A percentile compares a stretch with the other conserved stretches of the same genome.
Conservation (phyloP, 2,888 invertebrate species). For the Drosophila prostipennis region DNA sequence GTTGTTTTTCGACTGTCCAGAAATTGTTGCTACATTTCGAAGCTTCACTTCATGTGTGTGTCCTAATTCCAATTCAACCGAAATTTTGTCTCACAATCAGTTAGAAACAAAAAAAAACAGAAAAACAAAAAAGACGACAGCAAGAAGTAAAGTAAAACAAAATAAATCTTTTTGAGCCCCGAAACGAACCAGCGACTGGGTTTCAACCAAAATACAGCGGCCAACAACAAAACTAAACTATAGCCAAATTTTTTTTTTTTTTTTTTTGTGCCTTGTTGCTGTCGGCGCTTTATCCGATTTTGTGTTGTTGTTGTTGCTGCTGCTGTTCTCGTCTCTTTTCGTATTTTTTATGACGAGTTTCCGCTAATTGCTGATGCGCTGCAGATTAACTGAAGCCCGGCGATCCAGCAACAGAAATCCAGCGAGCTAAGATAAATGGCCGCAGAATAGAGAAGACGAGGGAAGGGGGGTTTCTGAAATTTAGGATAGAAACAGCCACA, state of each 20-base stretch:
- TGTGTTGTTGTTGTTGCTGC: slow-evolving; percentile 44
- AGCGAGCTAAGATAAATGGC: slow-evolving; percentile 47
- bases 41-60: slow-evolving; percentile 65
- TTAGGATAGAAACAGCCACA: slow-evolving; percentile 2
- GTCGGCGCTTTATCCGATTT: slow-evolving; percentile 78
- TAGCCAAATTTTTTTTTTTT: slow-evolving; percentile 61
- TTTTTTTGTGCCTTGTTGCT: slow-evolving; percentile 53
- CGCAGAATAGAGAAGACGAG: slow-evolving; percentile 37
- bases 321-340: slow-evolving; percentile 11
- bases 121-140: slow-evolving; percentile 34
- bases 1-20: slow-evolving; percentile 31
- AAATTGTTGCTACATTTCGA: slow-evolving; percentile 74
- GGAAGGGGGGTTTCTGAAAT: neutral
- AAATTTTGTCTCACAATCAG: slow-evolving; percentile 78
- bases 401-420: slow-evolving; percentile 20
- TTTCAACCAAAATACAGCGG: slow-evolving; percentile 49
- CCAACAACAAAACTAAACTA: slow-evolving; percentile 49
- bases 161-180: slow-evolving; percentile 74
- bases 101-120: slow-evolving; percentile 37
- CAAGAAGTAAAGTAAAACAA: slow-evolving; percentile 64
- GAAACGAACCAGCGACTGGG: slow-evolving; percentile 63
- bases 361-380: slow-evolving; percentile 80
- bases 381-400: slow-evolving; percentile 70
- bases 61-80: slow-evolving; percentile 80
- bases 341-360: slow-evolving; percentile 76